Conservation (phyloP, 2,797 vertebrate genomes). For the Syndactyla subalaris region DNA sequence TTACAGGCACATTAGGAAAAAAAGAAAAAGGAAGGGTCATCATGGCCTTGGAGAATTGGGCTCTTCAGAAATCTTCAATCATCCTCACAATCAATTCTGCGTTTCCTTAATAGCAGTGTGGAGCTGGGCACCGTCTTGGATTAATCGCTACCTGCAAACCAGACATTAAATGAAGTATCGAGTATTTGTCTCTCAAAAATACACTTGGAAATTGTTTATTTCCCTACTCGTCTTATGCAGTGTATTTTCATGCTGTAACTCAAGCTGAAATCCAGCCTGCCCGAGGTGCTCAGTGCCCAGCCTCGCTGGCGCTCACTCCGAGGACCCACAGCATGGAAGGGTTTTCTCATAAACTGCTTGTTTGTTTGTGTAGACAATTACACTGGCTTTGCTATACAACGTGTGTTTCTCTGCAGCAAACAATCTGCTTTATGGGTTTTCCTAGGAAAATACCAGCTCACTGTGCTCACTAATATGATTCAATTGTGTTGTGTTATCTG, state of each 20-base stretch:
- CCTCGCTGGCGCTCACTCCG: background rate
- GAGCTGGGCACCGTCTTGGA: constrained; percentile 49
- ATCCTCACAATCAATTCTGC: constrained; percentile 66
- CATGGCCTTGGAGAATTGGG: constrained; percentile 57
- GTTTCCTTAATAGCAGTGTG: constrained; percentile 60
- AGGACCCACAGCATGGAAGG: background rate
- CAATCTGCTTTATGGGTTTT: constrained; percentile 74
- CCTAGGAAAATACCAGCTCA: constrained; percentile 71
- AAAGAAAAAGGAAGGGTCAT: constrained; percentile 32
- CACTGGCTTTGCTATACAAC: constrained; percentile 42
- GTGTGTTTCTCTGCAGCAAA: constrained; percentile 57
- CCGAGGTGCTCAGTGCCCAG: background rate
- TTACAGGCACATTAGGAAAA: constrained; percentile 64
- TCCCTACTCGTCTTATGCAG: constrained; percentile 13
- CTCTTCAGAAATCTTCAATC: constrained; percentile 68
- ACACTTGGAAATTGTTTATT: constrained; percentile 60
- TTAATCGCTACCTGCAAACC: constrained; percentile 56
- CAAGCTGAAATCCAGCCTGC: background rate
- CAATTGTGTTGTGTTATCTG: constrained; percentile 69
- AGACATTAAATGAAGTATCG: constrained; percentile 65
- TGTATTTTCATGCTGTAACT: constrained; percentile 43
- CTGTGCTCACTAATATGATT: constrained; percentile 68
- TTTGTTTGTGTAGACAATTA: constrained; percentile 78
- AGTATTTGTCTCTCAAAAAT: constrained; percentile 72
- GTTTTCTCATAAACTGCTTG: constrained; percentile 62